Percentiles rank a stretch among this genome's conserved stretches.
These are phyloP conservation scores for Amblyteles armatorius DNA, from an alignment of 2,888 invertebrate genomes.

Conservation along the genomic window DNA sequence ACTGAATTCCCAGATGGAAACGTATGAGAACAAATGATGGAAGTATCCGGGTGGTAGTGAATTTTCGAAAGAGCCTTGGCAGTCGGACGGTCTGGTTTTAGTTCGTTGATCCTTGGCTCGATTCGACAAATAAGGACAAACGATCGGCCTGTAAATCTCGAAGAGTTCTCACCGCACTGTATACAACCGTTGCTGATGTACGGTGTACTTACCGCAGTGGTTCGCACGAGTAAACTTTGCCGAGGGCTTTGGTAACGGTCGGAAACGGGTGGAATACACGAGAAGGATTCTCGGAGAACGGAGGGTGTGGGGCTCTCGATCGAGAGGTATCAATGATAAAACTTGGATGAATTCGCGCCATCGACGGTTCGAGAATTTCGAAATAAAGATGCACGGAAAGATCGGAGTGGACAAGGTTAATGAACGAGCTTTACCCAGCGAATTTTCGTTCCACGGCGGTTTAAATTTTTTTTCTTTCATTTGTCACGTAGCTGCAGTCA, in stretches of 20 bases:
- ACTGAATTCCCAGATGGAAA: background rate
- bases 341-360: slow-evolving; percentile 45
- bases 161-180: slow-evolving; percentile 1
- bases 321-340: slow-evolving; percentile 56
- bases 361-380: slow-evolving; percentile 13
- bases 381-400: background rate
- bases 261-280: slow-evolving; percentile 15
- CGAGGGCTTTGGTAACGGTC: slow-evolving; percentile 28
- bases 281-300: slow-evolving; percentile 1
- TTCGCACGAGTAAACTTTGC: slow-evolving; percentile 35
- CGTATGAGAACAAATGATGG: slow-evolving; percentile 25
- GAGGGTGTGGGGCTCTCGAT: slow-evolving; percentile 24
- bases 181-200: slow-evolving; percentile 9
- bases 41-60: background rate
- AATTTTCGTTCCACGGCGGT: background rate
- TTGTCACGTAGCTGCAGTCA: background rate
- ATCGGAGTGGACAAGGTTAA: background rate
- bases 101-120: slow-evolving; percentile 24
- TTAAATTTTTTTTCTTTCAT: background rate
- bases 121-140: slow-evolving; percentile 61
- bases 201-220: slow-evolving; percentile 1
- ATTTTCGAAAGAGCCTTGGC: slow-evolving; percentile 5
- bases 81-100: background rate
- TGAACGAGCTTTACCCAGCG: background rate
- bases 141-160: slow-evolving; percentile 58